phyloP scores from a whole-genome alignment of 2,113 vertebrate species.

The Xyrauchen texanus region DNA sequence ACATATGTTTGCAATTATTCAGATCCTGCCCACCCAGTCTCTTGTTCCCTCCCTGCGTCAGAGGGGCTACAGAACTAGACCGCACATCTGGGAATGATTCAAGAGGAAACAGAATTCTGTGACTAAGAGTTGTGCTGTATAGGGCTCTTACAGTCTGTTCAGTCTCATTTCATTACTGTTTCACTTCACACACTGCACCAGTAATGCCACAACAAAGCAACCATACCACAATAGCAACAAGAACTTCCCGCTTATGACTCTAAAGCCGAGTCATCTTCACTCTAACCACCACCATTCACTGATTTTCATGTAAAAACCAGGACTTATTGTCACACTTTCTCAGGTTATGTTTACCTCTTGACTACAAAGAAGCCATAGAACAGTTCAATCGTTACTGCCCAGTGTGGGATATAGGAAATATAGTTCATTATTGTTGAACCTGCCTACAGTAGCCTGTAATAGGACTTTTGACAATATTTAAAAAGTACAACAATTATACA shows the following conservation, averaged over 20 bases:
- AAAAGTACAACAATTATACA: too few species aligned
- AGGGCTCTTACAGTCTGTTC: neutral
- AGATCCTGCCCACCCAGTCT: conserved; percentile 61
- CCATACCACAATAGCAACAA: conserved; percentile 2
- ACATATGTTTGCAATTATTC: conserved; percentile 66
- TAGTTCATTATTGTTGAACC: too few species aligned
- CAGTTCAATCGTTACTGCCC: too few species aligned
- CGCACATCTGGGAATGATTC: conserved; percentile 33
- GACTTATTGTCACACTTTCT: too few species aligned
- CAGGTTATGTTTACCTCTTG: too few species aligned
- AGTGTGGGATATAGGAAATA: too few species aligned
- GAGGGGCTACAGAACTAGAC: conserved; percentile 33
- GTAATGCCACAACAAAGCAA: neutral
- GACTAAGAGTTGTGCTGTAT: conserved; percentile 26
- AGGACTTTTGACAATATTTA: too few species aligned
- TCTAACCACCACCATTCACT: neutral
- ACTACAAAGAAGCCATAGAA: too few species aligned
- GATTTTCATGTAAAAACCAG: neutral
- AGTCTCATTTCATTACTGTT: neutral
- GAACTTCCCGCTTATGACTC: neutral
- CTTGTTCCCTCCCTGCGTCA: conserved; percentile 53
- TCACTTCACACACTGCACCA: neutral
- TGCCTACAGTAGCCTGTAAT: too few species aligned
- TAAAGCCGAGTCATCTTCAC: neutral
- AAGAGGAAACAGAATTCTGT: conserved; percentile 34